These are phyloP conservation scores for Echinarachnius parma DNA, from an alignment of 53 echinoderm and acorn worm species.

Conservation along the genomic window DNA sequence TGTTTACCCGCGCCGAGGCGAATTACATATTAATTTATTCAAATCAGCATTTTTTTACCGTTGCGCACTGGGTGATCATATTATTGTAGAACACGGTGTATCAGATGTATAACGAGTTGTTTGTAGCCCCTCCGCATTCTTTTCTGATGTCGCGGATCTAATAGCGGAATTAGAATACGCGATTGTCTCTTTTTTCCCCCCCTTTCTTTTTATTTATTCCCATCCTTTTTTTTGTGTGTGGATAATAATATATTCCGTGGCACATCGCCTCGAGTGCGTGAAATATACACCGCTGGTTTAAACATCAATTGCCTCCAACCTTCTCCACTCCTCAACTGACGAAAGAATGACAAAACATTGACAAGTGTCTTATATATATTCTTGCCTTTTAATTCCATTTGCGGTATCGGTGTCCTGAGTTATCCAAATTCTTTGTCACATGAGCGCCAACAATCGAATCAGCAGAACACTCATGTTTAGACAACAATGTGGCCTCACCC, in stretches of 20 bases:
- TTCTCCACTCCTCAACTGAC: neutral
- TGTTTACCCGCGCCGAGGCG: constrained; percentile 44
- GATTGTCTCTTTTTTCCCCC: neutral
- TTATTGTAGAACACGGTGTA: constrained; percentile 46
- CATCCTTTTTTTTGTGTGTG: no score
- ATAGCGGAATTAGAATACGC: constrained; percentile 33
- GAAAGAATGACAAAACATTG: neutral
- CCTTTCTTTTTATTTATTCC: no score
- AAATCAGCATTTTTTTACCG: constrained; percentile 51
- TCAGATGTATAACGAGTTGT: constrained; percentile 33
- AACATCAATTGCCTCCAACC: constrained; percentile 40
- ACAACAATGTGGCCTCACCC: no score
- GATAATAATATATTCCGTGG: no score
- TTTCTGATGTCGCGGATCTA: constrained; percentile 49
- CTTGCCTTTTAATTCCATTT: constrained; percentile 52
- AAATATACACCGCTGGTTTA: constrained; percentile 33
- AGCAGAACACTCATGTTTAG: no score
- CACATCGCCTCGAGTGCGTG: constrained; percentile 31
- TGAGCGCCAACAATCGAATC: constrained; percentile 35
- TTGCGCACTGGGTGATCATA: constrained; percentile 49
- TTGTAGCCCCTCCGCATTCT: constrained; percentile 41
- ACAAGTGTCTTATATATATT: constrained; percentile 24
- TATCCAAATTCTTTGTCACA: constrained; percentile 41
- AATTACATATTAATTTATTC: constrained; percentile 55
- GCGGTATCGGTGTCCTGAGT: constrained; percentile 44